Percentiles rank a stretch among this genome's conserved stretches.
Conservation (phyloP, 2,113 vertebrate genomes). For the Pseudopodoces humilis region DNA sequence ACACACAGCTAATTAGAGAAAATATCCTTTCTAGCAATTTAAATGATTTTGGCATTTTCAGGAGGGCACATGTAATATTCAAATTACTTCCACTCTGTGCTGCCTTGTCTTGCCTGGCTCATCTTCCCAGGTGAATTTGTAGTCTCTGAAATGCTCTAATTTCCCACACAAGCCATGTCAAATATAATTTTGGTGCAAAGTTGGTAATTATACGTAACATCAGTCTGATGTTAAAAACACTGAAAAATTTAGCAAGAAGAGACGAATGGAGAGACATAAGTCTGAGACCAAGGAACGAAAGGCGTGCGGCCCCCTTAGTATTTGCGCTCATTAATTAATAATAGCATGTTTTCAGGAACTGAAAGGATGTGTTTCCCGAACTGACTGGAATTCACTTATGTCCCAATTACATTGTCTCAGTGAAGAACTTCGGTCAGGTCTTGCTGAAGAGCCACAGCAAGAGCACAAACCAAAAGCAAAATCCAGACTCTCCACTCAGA, state of each 20-base stretch:
- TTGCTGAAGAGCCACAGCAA: neutral
- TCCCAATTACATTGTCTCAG: constrained; percentile 78
- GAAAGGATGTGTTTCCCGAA: constrained; percentile 77
- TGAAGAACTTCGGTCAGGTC: constrained; percentile 41
- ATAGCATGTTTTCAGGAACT: constrained; percentile 88
- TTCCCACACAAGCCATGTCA: constrained; percentile 92
- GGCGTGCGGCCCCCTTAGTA: constrained; percentile 78
- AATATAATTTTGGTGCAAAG: constrained; percentile 95
- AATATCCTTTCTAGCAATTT: constrained; percentile 90
- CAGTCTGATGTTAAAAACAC: constrained; percentile 94
- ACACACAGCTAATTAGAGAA: constrained; percentile 67
- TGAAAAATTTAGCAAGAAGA: constrained; percentile 98
- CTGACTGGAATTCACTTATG: constrained; percentile 82
- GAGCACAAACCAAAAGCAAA: neutral
- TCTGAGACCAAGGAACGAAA: constrained; percentile 90
- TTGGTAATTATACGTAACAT: constrained; percentile 96
- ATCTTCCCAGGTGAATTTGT: constrained; percentile 89
- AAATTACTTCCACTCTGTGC: constrained; percentile 84
- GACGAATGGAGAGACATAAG: constrained; percentile 90
- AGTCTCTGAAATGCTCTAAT: constrained; percentile 91
- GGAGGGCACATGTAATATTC: constrained; percentile 91
- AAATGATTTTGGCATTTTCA: constrained; percentile 95
- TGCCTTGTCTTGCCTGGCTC: constrained; percentile 77
- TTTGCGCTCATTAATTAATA: constrained; percentile 92
- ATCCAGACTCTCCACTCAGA: neutral